Evolutionary conservation across 2,797 vertebrate genomes (phyloP), one percentile per base, ranked within the genome.

Genomic region (Enteromius mattozi): DNA sequence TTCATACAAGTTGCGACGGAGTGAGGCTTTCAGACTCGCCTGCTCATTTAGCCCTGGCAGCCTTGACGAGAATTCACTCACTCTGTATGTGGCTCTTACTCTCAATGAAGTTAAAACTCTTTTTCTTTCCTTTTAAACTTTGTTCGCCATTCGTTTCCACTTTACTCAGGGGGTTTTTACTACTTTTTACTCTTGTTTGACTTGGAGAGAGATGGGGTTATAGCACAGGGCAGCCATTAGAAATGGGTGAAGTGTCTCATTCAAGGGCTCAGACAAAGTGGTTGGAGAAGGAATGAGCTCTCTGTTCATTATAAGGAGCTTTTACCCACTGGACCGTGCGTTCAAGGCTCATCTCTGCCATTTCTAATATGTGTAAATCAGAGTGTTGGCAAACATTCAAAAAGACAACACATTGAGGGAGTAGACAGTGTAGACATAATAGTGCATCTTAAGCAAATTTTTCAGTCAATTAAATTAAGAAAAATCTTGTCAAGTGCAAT

Each of bases 241-340:
- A 72, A 54, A 74, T 14, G 49, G 42, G 3, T 30, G 47, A 70
- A 80, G 83, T 27, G 78, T 47, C 17, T 70, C 24, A 59, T 33
- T 71, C 77, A 80, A 80, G 51, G 45, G 47, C 30, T 78, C 76
- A 76, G 40, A 47, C 71, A 61, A 82, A 83, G 81, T 76, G 40
- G 45, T 80, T 8, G 19, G 56, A 74, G 70, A 75, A 65, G 56
- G 56, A 82, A 82, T 49, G 42, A 82, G 81, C 70, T 51, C 65
- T 82, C 30, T 74, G 70, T 33, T 74, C 54, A 74, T 74, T 75
- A 82, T 37, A 59, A n/a, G 24, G 27, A 74, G 69, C 35, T 72
- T 74, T 82, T 71, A 42, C 47, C n/a, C 66, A 69, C n/a, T 27
- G 9, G 21, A 40, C 42, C 2, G 17, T 65, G 42, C 7, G 17